These are phyloP conservation scores for Polia nebulosa DNA, from an alignment of 2,888 invertebrate species.

Conservation along the genomic window DNA sequence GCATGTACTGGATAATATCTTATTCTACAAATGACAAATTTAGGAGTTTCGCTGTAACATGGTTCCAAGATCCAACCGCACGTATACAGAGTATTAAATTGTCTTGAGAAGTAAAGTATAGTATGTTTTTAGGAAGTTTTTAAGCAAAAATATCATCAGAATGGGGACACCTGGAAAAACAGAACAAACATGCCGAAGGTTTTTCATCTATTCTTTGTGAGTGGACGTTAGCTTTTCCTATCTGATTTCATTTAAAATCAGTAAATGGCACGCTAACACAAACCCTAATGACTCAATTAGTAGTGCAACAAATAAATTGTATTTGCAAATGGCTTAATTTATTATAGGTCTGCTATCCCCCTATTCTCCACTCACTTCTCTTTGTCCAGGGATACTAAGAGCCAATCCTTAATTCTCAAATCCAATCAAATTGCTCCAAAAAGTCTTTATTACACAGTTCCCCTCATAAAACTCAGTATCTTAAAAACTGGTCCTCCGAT, in stretches of 20 bases:
- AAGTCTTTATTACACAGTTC: too few species aligned
- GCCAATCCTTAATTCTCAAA: too few species aligned
- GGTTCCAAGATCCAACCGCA: constrained; percentile 3
- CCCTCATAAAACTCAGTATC: neutral
- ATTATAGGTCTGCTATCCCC: too few species aligned
- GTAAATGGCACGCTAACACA: neutral
- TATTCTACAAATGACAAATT: constrained; percentile 29
- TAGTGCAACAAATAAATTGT: neutral
- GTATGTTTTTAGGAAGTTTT: neutral
- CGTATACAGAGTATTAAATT: neutral
- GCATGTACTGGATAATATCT: constrained; percentile 17
- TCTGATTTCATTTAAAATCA: neutral
- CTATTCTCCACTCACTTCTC: neutral
- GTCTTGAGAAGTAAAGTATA: neutral
- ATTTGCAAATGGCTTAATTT: neutral
- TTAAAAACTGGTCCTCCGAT: neutral
- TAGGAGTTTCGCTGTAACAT: constrained; percentile 6
- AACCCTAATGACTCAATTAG: neutral
- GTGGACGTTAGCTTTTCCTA: neutral
- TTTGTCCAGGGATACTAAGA: neutral
- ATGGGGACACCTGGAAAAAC: neutral
- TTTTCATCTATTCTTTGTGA: too few species aligned
- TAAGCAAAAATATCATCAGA: neutral
- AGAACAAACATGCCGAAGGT: neutral
- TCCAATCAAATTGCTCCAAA: too few species aligned